phyloP scores from a whole-genome alignment of 2,797 vertebrate species.

The Sphenodon punctatus region DNA sequence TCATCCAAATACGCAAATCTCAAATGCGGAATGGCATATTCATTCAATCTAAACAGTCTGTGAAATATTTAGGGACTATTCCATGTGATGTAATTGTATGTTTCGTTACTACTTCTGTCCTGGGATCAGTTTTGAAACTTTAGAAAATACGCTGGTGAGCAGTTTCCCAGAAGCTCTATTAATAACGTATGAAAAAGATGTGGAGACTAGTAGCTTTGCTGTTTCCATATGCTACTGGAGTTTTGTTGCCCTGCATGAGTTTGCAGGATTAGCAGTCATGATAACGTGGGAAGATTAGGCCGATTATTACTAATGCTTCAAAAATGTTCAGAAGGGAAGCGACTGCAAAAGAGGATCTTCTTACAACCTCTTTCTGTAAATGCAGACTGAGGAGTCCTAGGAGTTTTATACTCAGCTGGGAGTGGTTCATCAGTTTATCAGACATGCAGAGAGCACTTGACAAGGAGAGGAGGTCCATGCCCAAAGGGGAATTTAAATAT shows the following conservation, averaged over 20 bases:
- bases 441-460: background rate
- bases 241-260: background rate
- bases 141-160: background rate
- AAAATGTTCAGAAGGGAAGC: background rate
- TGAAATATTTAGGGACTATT: no score
- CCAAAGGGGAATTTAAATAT: background rate
- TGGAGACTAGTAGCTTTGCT: background rate
- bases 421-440: background rate
- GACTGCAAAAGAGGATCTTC: background rate
- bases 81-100: background rate
- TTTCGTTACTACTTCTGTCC: background rate
- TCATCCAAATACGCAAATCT: no score
- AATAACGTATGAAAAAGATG: background rate
- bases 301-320: background rate
- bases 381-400: accelerated
- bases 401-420: background rate
- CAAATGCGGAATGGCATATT: no score
- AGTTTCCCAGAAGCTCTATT: background rate
- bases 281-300: background rate
- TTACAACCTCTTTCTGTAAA: background rate
- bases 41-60: no score
- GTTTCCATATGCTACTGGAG: background rate
- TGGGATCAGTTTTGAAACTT: constrained; percentile 7
- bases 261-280: background rate
- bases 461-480: background rate